These are phyloP conservation scores for Charadrius vociferus DNA, from an alignment of 2,113 vertebrate species.

Conservation along the genomic window DNA sequence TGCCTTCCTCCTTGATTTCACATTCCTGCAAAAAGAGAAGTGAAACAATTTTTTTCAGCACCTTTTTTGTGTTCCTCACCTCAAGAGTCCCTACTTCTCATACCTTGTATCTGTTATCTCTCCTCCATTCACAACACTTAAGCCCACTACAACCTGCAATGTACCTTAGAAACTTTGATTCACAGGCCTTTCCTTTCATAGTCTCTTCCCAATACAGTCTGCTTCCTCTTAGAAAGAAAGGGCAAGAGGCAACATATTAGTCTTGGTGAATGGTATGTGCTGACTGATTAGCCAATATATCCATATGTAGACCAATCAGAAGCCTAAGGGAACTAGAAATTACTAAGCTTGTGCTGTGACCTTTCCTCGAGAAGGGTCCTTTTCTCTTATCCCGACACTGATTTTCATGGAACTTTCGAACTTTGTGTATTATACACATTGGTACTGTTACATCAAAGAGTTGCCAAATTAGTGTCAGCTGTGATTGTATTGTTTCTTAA, in stretches of 20 bases:
- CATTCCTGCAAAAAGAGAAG: constrained; percentile 82
- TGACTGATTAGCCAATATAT: not conserved
- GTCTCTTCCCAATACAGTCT: no score
- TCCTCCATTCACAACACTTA: no score
- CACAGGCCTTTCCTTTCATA: no score
- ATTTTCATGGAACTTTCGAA: not conserved
- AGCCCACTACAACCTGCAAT: no score
- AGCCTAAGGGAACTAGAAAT: not conserved
- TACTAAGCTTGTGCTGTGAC: not conserved
- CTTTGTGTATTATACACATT: not conserved
- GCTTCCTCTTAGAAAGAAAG: no score
- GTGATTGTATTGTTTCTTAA: not conserved
- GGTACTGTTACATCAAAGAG: not conserved
- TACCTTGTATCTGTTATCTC: no score
- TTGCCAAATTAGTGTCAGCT: not conserved
- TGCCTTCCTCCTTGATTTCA: constrained; percentile 94
- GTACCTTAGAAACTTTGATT: no score
- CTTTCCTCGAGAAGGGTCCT: not conserved
- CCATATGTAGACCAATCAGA: not conserved
- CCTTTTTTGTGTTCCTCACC: not conserved
- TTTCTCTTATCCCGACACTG: not conserved
- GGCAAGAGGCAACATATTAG: no score
- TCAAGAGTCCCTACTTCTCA: not conserved
- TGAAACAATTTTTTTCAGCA: not conserved
- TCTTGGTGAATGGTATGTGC: no score